phyloP scores from a whole-genome alignment of 2,888 invertebrate genomes.

The Cerastis leucographa region DNA sequence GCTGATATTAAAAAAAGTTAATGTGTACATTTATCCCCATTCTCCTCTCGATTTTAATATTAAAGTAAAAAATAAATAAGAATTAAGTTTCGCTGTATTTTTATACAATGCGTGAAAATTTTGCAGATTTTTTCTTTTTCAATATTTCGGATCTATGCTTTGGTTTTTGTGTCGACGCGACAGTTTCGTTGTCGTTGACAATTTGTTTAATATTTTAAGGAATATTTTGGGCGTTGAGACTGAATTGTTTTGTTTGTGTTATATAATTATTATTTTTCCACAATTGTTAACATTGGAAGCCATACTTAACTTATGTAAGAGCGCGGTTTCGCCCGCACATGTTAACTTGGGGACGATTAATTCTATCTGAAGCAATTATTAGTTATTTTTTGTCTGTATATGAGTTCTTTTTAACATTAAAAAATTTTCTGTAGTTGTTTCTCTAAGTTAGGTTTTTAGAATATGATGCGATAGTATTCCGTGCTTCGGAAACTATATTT shows the following conservation, averaged over 20 bases:
- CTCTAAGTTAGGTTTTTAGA: slow-evolving; percentile 86
- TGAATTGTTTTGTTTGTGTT: slow-evolving; percentile 91
- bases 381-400: slow-evolving; percentile 90
- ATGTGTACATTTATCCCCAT: slow-evolving; percentile 73
- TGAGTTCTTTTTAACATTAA: slow-evolving; percentile 85
- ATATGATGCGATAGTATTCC: slow-evolving; percentile 81
- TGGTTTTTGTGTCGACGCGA: slow-evolving; percentile 42
- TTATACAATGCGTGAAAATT: slow-evolving; percentile 77
- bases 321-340: slow-evolving; percentile 71
- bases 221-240: slow-evolving; percentile 88
- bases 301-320: slow-evolving; percentile 77
- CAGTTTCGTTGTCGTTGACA: slow-evolving; percentile 23
- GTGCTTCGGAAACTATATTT: slow-evolving; percentile 79
- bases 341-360: slow-evolving; percentile 79
- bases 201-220: slow-evolving; percentile 84
- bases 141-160: slow-evolving; percentile 53
- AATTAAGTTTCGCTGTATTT: slow-evolving; percentile 84
- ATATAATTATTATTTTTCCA: slow-evolving; percentile 87
- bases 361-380: slow-evolving; percentile 79
- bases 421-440: slow-evolving; percentile 84
- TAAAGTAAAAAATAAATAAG: slow-evolving; percentile 71
- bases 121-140: slow-evolving; percentile 44
- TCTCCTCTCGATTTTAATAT: slow-evolving; percentile 75
- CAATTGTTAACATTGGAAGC: slow-evolving; percentile 73
- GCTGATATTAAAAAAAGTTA: slow-evolving; percentile 69